Evolutionary conservation across 2,797 vertebrate genomes (phyloP).

Genomic region (Pteropus rufus): DNA sequence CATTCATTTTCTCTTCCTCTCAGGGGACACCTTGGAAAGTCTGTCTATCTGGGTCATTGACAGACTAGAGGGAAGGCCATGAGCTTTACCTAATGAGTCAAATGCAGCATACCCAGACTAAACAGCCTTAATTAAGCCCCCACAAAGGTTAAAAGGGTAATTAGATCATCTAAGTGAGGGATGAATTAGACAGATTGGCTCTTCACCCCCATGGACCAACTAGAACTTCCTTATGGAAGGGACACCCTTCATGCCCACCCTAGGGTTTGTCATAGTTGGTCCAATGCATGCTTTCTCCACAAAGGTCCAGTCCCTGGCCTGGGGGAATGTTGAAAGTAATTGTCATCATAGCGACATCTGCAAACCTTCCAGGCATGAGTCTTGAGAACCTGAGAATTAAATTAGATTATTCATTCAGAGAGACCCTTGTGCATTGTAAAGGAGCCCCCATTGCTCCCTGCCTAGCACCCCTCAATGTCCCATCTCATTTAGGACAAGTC

Average conservation of each 20-base stretch:
- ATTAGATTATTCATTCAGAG: background rate
- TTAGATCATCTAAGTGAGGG: background rate
- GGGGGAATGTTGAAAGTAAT: background rate
- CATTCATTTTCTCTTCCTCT: conserved; percentile 42
- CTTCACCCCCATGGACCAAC: background rate
- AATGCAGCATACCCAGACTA: conserved; percentile 50
- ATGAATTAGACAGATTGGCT: background rate
- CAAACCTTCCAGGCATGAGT: background rate
- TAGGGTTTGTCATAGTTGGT: background rate
- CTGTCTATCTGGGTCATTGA: background rate
- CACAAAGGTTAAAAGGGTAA: conserved; percentile 44
- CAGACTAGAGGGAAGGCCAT: background rate
- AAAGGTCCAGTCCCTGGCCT: background rate
- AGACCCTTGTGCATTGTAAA: rapidly evolving
- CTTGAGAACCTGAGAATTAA: background rate
- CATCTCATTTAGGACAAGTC: background rate
- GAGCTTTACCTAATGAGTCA: conserved; percentile 32
- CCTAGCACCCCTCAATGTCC: background rate
- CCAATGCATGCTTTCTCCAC: background rate
- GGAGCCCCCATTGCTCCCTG: background rate
- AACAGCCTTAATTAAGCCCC: conserved; percentile 56
- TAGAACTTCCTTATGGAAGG: background rate
- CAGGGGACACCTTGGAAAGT: background rate
- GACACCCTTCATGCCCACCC: background rate
- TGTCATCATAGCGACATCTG: background rate